Percentiles rank a stretch among this genome's conserved stretches.
Evolutionary conservation across 2,113 vertebrate genomes (phyloP).

Genomic region (Morone chrysops): DNA sequence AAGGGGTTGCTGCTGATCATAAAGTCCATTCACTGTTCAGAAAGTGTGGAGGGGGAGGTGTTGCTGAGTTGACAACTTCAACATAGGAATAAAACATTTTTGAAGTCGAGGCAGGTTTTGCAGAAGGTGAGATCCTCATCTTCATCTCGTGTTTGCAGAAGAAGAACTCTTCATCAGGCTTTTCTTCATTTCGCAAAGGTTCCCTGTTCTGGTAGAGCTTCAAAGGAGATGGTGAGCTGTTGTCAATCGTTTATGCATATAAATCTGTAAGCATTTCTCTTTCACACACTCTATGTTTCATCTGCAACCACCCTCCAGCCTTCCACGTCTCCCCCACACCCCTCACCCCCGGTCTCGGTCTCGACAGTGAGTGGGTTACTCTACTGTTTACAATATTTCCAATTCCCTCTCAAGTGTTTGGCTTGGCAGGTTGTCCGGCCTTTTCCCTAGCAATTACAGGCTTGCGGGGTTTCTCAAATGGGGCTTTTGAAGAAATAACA

Average conservation of each 20-base stretch:
- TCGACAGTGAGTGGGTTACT: constrained; percentile 81
- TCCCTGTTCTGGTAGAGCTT: constrained; percentile 48
- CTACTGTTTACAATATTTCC: constrained; percentile 85
- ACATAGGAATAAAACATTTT: constrained; percentile 32
- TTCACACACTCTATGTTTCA: constrained; percentile 68
- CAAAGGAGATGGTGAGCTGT: constrained; percentile 50
- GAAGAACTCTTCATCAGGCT: not conserved
- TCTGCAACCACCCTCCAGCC: constrained; percentile 43
- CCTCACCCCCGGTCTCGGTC: constrained; percentile 48
- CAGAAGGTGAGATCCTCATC: constrained; percentile 17
- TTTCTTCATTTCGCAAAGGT: constrained; percentile 4
- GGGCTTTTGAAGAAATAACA: constrained; percentile 86
- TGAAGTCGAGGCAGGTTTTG: constrained; percentile 37
- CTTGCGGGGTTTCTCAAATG: constrained; percentile 84
- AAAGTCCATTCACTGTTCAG: constrained; percentile 66
- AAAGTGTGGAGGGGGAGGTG: constrained; percentile 30
- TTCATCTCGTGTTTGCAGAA: not conserved
- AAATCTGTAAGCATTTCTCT: constrained; percentile 71
- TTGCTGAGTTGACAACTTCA: constrained; percentile 39
- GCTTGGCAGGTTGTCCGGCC: constrained; percentile 80
- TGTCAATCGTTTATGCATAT: constrained; percentile 62
- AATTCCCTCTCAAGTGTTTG: constrained; percentile 85
- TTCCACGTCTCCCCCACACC: constrained; percentile 22
- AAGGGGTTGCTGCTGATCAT: constrained; percentile 74
- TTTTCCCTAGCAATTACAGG: constrained; percentile 84